phyloP scores from a whole-genome alignment of 2,888 invertebrate species.

The Calameuta idolon region DNA sequence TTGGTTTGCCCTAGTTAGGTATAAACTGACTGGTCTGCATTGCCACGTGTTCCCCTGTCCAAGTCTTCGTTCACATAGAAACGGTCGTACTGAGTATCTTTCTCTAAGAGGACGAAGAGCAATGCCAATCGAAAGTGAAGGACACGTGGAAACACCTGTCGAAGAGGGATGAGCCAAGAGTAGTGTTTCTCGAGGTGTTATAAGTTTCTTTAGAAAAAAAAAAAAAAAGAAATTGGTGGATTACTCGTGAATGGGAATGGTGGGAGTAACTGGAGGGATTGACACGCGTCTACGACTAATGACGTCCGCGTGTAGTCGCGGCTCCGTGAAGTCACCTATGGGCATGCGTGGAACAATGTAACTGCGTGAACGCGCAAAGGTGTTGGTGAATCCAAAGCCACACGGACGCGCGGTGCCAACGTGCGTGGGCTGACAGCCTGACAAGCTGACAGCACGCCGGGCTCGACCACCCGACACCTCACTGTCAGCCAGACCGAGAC shows the following conservation, averaged over 20 bases:
- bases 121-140: not conserved
- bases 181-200: not conserved
- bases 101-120: not conserved
- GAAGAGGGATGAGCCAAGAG: conserved; percentile 1
- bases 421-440: conserved; percentile 65
- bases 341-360: conserved; percentile 15
- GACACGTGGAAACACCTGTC: not conserved
- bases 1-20: too few relatives aligned
- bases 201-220: not conserved
- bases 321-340: conserved; percentile 42
- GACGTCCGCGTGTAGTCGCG: conserved; percentile 38
- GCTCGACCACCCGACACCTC: conserved; percentile 65
- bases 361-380: conserved; percentile 3
- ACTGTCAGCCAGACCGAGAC: conserved; percentile 57
- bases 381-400: not conserved
- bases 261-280: conserved; percentile 24
- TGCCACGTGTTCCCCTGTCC: too few relatives aligned
- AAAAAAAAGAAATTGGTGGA: not conserved
- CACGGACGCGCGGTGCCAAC: conserved; percentile 48
- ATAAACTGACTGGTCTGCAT: too few relatives aligned
- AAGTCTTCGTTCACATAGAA: too few relatives aligned
- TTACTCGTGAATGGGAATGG: not conserved
- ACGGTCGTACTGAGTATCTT: not conserved
- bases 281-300: conserved; percentile 43
- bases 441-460: conserved; percentile 61